Conservation (phyloP, 2,888 invertebrate genomes). For the Acronicta psi region DNA sequence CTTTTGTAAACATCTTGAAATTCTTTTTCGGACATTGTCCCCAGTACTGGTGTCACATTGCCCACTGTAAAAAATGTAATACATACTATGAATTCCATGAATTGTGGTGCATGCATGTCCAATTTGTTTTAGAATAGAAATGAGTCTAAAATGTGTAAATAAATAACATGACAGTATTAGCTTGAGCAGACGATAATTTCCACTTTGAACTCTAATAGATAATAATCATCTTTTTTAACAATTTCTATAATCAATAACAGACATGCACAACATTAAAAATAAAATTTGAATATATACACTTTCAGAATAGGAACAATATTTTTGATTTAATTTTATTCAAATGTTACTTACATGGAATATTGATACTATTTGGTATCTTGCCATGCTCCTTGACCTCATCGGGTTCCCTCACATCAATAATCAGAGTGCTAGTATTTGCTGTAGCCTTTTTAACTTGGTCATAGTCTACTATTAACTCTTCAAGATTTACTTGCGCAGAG, state of each 20-base stretch:
- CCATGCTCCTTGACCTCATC: conserved; percentile 92
- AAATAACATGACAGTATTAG: too few relatives aligned
- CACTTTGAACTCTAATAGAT: too few relatives aligned
- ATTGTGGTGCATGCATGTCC: too few relatives aligned
- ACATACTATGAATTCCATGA: background rate
- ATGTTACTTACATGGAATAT: conserved; percentile 91
- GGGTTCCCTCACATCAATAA: conserved; percentile 94
- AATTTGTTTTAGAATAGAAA: too few relatives aligned
- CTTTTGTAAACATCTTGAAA: conserved; percentile 89
- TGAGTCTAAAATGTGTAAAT: too few relatives aligned
- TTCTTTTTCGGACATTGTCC: conserved; percentile 80
- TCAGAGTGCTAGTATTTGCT: conserved; percentile 71
- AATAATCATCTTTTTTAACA: too few relatives aligned
- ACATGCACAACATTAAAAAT: too few relatives aligned
- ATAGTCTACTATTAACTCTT: conserved; percentile 75
- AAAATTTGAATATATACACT: too few relatives aligned
- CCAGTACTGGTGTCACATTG: conserved; percentile 80
- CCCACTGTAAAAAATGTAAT: conserved; percentile 80
- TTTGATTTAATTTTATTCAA: too few relatives aligned
- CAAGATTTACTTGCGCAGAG: conserved; percentile 62
- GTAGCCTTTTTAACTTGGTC: conserved; percentile 81
- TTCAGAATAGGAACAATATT: too few relatives aligned
- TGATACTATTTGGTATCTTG: conserved; percentile 92
- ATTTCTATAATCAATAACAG: too few relatives aligned
- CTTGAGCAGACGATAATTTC: too few relatives aligned